phyloP scores from a whole-genome alignment of 92 coral and sea anemone genomes.

The Porites cylindrica region DNA sequence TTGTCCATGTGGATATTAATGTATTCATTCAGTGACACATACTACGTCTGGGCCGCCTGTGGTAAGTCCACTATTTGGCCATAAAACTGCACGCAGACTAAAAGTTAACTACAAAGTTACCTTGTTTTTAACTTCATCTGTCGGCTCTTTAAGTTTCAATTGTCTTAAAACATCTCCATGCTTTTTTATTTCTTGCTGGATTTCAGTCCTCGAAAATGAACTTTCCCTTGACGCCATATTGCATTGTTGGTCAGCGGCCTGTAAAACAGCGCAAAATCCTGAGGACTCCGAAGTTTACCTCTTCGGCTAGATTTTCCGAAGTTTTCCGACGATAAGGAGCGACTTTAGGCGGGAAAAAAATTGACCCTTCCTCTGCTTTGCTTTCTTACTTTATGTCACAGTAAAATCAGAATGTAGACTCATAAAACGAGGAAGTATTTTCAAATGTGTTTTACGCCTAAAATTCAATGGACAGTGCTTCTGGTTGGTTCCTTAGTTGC shows the following conservation, averaged over 20 bases:
- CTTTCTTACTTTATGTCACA: neutral
- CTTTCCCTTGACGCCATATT: conserved; percentile 84
- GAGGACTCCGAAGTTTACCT: conserved; percentile 31
- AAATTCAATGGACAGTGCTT: neutral
- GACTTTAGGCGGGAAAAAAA: neutral
- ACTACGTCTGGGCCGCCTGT: too few species aligned
- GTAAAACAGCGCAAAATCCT: neutral
- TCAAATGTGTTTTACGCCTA: neutral
- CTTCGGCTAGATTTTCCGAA: too few species aligned
- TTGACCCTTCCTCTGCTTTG: neutral
- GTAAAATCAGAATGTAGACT: too few species aligned
- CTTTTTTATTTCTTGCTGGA: conserved; percentile 81
- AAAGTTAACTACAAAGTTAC: conserved; percentile 37
- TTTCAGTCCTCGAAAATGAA: conserved; percentile 65
- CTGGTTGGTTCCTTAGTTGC: conserved; percentile 17
- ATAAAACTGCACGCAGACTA: neutral
- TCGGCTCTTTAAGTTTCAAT: conserved; percentile 85
- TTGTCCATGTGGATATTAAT: too few species aligned
- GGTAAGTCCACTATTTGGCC: neutral
- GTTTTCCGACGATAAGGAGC: neutral
- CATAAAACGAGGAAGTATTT: neutral
- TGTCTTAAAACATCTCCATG: conserved; percentile 86
- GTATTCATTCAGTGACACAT: too few species aligned
- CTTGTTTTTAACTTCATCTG: conserved; percentile 96
- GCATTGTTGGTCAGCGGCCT: conserved; percentile 49